Base-by-base conservation (phyloP, 2,797 vertebrate species). In the Muscicapa comitata region DNA sequence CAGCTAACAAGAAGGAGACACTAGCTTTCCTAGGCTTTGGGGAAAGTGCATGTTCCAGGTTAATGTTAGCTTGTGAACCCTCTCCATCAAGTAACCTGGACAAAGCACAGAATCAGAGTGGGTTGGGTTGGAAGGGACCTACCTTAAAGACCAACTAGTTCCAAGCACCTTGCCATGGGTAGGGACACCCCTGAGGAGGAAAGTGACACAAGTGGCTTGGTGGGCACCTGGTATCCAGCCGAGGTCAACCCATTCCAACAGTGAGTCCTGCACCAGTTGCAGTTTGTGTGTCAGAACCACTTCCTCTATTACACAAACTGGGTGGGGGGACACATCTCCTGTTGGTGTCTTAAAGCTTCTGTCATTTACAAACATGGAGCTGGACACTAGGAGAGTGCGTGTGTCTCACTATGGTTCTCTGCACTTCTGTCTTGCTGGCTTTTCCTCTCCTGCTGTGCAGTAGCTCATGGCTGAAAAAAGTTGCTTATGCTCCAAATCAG, bases 221-320 rank as follows among this genome's bases (percentile, higher is more conserved):
- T 76, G 37, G 7, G 42, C 42, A 62, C 7, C 48, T 77, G 65
- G 19, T 29, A 12, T 20, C 24, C 24, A 51, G 59, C 51, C n/a
- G 38, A 23, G 18, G 28, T 24, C 28, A 82, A 9, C 55, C 10
- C 35, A 38, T 25, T 55, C 45, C 57, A 65, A 2, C 16, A 72
- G 20, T 1, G 9, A 76, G 24, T 83, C 47, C 55, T 7, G 2
- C 43, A 61, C 6, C 35, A 76, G 8, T 9, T 90, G 72, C 17
- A 66, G 35, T 70, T 53, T 53, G 68, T 57, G 72, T 20, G 17
- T 82, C 62, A 72, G 59, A 78, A 26, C 10, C 55, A 17, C 35
- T 55, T 13, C 9, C 21, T 48, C n/a, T 61, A 0, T 53, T 68
- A 37, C 47, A 53, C 0, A 1, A 37, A 28, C 20, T 25, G 8